phyloP scores from a whole-genome alignment of 2,888 invertebrate species.

The Carterocephalus palaemon region DNA sequence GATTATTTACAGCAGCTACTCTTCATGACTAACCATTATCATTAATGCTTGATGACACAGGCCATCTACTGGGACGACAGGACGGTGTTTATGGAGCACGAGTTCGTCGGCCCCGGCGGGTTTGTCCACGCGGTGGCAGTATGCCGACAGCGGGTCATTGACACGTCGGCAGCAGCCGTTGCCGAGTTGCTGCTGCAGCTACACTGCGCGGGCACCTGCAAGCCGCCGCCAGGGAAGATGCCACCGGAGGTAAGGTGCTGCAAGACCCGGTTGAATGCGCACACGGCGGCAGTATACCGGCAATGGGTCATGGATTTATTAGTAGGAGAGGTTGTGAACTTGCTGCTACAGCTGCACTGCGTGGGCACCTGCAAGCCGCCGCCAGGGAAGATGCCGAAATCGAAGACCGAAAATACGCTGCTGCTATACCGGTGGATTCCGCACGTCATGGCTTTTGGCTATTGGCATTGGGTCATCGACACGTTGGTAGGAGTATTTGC shows the following conservation, averaged over 20 bases:
- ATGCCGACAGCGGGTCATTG: constrained; percentile 79
- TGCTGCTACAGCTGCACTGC: constrained; percentile 74
- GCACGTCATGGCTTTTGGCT: constrained; percentile 79
- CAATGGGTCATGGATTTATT: constrained; percentile 80
- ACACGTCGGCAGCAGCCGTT: constrained; percentile 75
- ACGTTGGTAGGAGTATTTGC: constrained; percentile 74
- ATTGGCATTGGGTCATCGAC: constrained; percentile 79
- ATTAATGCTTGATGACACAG: too few species aligned
- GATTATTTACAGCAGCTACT: too few species aligned
- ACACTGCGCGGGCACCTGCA: constrained; percentile 71
- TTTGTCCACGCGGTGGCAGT: constrained; percentile 83
- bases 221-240: constrained; percentile 60
- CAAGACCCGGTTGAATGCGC: too few species aligned
- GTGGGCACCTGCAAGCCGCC: constrained; percentile 61
- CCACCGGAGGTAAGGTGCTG: constrained; percentile 61
- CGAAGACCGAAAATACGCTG: constrained; percentile 57
- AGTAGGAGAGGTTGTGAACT: constrained; percentile 67
- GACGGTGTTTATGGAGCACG: constrained; percentile 89
- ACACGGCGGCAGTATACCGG: constrained; percentile 79
- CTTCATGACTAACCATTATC: too few species aligned
- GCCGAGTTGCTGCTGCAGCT: constrained; percentile 69
- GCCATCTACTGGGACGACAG: constrained; percentile 85
- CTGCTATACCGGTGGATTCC: too few species aligned
- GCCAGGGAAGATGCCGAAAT: constrained; percentile 68
- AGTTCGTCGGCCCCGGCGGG: constrained; percentile 85